Percentiles rank a stretch among this genome's conserved stretches.
Conservation (phyloP, 1,140 invertebrate genomes). For the Platorchestia sp. region DNA sequence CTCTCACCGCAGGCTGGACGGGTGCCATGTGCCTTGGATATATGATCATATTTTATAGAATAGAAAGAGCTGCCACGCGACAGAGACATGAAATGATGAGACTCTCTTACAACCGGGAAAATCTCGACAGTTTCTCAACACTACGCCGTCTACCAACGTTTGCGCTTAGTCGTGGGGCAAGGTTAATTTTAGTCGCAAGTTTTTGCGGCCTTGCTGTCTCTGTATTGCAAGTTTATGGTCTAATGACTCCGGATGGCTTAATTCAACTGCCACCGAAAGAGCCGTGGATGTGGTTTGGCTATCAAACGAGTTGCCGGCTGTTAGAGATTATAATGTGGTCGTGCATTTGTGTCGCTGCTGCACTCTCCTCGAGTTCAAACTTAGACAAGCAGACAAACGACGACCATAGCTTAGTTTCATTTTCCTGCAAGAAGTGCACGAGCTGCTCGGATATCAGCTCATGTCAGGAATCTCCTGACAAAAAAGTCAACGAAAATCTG, state of each 20-base stretch:
- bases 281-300: conserved; percentile 57
- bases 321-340: conserved; percentile 58
- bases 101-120: conserved; percentile 46
- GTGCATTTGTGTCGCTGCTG: conserved; percentile 51
- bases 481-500: conserved; percentile 72
- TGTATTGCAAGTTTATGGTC: conserved; percentile 57
- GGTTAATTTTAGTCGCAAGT: conserved; percentile 52
- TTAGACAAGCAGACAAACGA: conserved; percentile 48
- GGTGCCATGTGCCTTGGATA: conserved; percentile 57
- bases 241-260: conserved; percentile 50
- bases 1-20: conserved; percentile 56
- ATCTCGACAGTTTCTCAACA: conserved; percentile 42
- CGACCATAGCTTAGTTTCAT: conserved; percentile 44
- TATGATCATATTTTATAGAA: conserved; percentile 53
- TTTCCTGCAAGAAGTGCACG: conserved; percentile 54
- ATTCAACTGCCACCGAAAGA: conserved; percentile 46
- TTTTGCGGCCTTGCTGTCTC: conserved; percentile 43
- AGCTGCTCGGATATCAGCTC: conserved; percentile 57
- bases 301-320: conserved; percentile 54
- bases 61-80: conserved; percentile 54
- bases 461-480: conserved; percentile 57
- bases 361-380: conserved; percentile 42
- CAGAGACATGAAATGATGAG: conserved; percentile 56
- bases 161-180: conserved; percentile 48
- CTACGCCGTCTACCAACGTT: conserved; percentile 50